Conservation (phyloP, 2,888 invertebrate genomes). For the Lumbricus terrestris region DNA sequence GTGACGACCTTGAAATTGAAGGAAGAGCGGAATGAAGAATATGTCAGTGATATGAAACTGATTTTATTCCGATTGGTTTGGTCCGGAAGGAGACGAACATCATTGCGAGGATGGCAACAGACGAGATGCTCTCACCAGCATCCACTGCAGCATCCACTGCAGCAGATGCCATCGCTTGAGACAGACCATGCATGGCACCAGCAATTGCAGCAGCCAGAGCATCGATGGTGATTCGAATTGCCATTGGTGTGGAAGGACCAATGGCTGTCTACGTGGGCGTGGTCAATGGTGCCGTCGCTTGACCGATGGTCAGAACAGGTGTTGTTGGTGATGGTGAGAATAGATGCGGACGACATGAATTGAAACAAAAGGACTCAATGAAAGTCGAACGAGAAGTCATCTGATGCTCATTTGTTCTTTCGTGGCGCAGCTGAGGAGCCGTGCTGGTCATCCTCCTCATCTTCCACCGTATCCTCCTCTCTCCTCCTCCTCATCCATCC, state of each 20-base stretch:
- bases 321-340: background rate
- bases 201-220: background rate
- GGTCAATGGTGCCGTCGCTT: background rate
- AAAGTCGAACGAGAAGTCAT: background rate
- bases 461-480: no score
- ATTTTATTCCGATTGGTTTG: slow-evolving; percentile 41
- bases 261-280: background rate
- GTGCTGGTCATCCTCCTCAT: no score
- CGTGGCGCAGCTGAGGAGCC: background rate
- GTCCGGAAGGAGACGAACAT: slow-evolving; percentile 61
- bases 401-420: background rate
- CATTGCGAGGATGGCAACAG: slow-evolving; percentile 60
- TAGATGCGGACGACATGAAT: background rate
- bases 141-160: background rate
- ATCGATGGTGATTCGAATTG: background rate
- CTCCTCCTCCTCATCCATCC: no score
- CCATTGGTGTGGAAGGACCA: background rate
- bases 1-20: background rate
- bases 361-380: background rate
- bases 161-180: background rate
- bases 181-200: background rate
- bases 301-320: slow-evolving; percentile 3
- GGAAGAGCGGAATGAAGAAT: background rate
- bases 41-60: background rate
- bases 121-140: slow-evolving; percentile 44